These are phyloP conservation scores for Melanogrammus aeglefinus DNA, from an alignment of 2,797 vertebrate species.

Conservation along the genomic window DNA sequence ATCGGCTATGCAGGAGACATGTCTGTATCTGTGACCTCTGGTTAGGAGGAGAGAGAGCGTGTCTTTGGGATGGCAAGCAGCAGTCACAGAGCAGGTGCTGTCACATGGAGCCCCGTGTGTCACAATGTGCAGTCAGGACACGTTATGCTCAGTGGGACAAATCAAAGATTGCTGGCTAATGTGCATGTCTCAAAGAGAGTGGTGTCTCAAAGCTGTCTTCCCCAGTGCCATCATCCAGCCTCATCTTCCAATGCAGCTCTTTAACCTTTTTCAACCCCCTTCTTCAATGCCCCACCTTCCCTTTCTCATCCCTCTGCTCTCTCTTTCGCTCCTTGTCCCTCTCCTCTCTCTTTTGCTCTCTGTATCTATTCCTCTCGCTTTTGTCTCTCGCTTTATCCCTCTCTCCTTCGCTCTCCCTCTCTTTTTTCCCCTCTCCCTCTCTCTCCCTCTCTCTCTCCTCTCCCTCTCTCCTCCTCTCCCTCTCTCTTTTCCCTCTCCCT, in stretches of 20 bases:
- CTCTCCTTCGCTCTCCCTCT: background rate
- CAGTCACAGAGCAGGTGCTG: background rate
- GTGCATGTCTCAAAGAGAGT: background rate
- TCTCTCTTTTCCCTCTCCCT: background rate
- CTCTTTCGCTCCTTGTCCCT: background rate
- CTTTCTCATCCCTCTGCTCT: background rate
- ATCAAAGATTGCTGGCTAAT: slow-evolving; percentile 18
- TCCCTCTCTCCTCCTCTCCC: background rate
- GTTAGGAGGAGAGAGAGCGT: background rate
- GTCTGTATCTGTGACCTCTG: no score
- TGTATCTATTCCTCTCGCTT: background rate
- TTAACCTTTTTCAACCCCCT: background rate
- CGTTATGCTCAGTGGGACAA: slow-evolving; percentile 23
- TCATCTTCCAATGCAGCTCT: background rate
- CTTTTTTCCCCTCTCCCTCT: background rate
- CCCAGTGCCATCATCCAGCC: slow-evolving; percentile 18
- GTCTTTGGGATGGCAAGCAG: background rate
- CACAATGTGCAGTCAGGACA: slow-evolving; percentile 21
- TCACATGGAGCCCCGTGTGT: slow-evolving; percentile 8
- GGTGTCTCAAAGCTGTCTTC: slow-evolving; percentile 1
- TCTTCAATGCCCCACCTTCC: background rate
- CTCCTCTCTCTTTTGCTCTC: background rate
- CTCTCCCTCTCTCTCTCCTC: background rate
- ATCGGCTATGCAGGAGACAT: no score
- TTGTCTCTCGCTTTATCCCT: no score